Evolutionary conservation across 1,140 invertebrate species (phyloP), one percentile per base, ranked within the genome.

Genomic region (Oncopeltus fasciatus): DNA sequence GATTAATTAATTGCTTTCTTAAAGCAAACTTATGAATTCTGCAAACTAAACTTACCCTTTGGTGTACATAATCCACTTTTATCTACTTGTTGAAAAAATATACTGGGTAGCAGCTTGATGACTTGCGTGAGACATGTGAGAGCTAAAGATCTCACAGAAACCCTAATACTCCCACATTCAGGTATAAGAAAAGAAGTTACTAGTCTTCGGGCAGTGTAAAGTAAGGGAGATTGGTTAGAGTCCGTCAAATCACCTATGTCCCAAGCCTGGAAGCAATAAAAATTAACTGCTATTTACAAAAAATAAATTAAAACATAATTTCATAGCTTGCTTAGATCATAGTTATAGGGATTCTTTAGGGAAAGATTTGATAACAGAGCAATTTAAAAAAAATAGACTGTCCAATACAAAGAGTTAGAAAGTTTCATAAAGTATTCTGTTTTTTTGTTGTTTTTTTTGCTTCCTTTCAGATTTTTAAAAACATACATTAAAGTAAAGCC

Each of bases 81-180:
- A 65, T 80, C 80, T 29, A 89, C 70, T 65, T 80, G 78, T 44
- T 81, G 66, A 1, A 81, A 78, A 44, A 90, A 80, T n/a, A 83
- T 72, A 59, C 81, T 75, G 0, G 91, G 88, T 68, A 83, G 82
- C 29, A 92, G 68, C 28, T 76, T 76, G 26, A 91, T 71, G 31
- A 87, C 79, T 49, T 80, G 79, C 1, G 81, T 79, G 1, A 94
- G 68, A 72, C 87, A 91, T 31, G 79, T 82, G 2, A 93, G 69
- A 1, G 89, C 86, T 33, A 91, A 78, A 0, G 86, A 83, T 75
- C 93, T 92, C 0, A 92, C 82, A 63, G 89, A 92, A 16, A 94
- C 87, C 31, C 90, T 76, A 11, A 90, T 83, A 14, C 82, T 72
- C 53, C 87, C 79, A 43, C 84, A 49, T 56, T 70, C 27, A 75